Percentiles rank a stretch among this genome's conserved stretches.
Evolutionary conservation across 2,888 invertebrate species (phyloP).

Genomic region (Drosophila cognata): DNA sequence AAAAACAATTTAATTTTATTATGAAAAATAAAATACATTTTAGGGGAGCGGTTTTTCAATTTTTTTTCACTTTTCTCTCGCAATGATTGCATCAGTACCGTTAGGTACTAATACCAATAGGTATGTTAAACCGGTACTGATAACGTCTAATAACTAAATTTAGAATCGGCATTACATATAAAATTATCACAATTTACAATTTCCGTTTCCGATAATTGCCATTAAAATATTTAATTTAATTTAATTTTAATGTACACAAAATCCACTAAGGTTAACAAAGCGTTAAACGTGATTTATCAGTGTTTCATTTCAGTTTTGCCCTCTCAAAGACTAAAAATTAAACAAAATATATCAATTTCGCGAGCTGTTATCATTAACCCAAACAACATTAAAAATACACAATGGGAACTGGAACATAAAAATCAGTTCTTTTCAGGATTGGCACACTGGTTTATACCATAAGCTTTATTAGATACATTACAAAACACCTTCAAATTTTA

Average conservation of each 20-base stretch:
- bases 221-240: background rate
- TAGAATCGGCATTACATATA: background rate
- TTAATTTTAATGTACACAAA: background rate
- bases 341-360: too few relatives aligned
- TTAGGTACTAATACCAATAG: background rate
- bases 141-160: background rate
- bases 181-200: background rate
- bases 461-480: background rate
- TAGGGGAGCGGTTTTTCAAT: background rate
- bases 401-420: background rate
- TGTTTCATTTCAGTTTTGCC: background rate
- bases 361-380: too few relatives aligned
- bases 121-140: background rate
- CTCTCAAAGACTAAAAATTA: background rate
- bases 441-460: background rate
- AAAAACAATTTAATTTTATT: background rate
- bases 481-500: background rate
- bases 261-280: background rate
- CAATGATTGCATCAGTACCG: background rate
- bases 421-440: background rate
- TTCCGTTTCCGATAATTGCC: background rate
- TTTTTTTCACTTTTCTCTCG: background rate
- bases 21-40: background rate
- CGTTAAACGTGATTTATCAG: background rate
- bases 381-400: background rate